Conservation (phyloP, 2,113 vertebrate species). For the Oxyruncus cristatus region DNA sequence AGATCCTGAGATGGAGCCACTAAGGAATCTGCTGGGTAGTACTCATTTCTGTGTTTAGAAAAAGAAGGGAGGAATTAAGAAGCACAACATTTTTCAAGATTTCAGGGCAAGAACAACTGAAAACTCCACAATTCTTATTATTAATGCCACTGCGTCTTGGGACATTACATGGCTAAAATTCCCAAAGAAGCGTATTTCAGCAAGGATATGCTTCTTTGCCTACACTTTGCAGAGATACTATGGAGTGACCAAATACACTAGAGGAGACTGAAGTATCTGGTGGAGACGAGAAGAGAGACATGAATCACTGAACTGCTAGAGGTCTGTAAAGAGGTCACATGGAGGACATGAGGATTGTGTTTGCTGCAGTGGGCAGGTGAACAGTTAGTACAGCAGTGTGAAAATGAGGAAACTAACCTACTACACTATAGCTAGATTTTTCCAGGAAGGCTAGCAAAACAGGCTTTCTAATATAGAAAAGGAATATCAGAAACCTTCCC, state of each 20-base stretch:
- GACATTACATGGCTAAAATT: background rate
- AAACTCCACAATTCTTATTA: background rate
- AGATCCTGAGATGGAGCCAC: slow-evolving; percentile 91
- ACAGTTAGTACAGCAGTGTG: background rate
- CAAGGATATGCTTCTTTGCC: background rate
- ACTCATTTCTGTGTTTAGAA: slow-evolving; percentile 83
- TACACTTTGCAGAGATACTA: background rate
- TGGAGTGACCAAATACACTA: background rate
- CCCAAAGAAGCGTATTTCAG: background rate
- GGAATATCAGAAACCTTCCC: background rate
- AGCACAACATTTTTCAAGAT: background rate
- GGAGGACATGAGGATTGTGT: background rate
- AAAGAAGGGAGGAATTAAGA: background rate
- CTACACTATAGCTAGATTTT: background rate
- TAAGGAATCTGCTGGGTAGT: slow-evolving; percentile 86
- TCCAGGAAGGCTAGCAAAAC: background rate
- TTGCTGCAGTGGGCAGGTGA: background rate
- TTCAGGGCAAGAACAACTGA: background rate
- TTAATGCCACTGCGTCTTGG: background rate
- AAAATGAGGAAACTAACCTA: background rate
- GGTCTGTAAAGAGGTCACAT: background rate
- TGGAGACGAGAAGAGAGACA: background rate
- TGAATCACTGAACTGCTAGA: background rate
- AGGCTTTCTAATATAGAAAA: background rate
- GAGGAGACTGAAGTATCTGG: background rate